Conservation (phyloP, 2,113 vertebrate genomes). For the Mystacornis crossleyi region DNA sequence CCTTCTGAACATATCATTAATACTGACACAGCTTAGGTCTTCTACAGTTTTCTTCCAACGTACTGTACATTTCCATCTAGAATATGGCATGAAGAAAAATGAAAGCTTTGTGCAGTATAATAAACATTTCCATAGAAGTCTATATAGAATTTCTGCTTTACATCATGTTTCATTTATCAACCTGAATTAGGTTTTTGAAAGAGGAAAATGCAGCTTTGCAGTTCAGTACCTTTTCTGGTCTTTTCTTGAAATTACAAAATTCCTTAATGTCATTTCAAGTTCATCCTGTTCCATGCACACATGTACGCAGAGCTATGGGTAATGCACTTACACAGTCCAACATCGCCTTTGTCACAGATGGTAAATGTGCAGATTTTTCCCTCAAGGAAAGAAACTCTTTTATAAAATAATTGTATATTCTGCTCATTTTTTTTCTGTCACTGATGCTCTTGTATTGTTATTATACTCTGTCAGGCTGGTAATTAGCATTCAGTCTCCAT, state of each 20-base stretch:
- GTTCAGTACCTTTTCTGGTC: constrained; percentile 44
- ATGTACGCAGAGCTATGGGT: constrained; percentile 23
- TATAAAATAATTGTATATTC: constrained; percentile 76
- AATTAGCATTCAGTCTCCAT: constrained; percentile 71
- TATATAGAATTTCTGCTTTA: constrained; percentile 44
- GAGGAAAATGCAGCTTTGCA: constrained; percentile 36
- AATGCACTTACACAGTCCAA: constrained; percentile 68
- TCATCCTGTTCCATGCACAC: constrained; percentile 63
- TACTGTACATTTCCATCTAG: background rate
- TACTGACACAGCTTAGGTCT: background rate
- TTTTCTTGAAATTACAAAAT: constrained; percentile 64
- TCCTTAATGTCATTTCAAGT: constrained; percentile 74
- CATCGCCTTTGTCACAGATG: constrained; percentile 71
- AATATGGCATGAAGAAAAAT: constrained; percentile 20
- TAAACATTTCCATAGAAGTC: constrained; percentile 36
- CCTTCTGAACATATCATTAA: background rate
- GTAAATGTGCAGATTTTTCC: constrained; percentile 72
- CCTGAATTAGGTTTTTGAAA: constrained; percentile 50
- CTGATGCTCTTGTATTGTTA: constrained; percentile 67
- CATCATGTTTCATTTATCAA: constrained; percentile 56
- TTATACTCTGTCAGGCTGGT: constrained; percentile 68
- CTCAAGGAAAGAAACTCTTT: constrained; percentile 70
- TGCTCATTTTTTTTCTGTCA: constrained; percentile 56
- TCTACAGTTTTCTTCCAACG: background rate
- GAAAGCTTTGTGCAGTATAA: constrained; percentile 26